These are phyloP conservation scores for Scarus forsteni DNA, from an alignment of 2,797 vertebrate genomes.

Conservation along the genomic window DNA sequence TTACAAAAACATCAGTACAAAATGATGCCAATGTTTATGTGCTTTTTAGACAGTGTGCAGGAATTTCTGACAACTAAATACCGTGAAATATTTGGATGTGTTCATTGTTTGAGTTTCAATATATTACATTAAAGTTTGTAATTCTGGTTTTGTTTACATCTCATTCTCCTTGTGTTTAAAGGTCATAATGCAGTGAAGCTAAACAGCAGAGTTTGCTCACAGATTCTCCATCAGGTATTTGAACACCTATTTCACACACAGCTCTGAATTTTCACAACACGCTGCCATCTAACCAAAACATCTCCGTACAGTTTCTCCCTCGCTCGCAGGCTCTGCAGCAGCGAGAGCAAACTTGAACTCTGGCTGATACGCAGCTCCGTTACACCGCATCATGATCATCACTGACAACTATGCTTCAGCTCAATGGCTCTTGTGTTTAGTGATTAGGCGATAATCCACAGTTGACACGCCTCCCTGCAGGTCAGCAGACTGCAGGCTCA, in stretches of 20 bases:
- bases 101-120: no score
- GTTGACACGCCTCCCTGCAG: conserved; percentile 12
- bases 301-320: conserved; percentile 31
- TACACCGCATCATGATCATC: conserved; percentile 43
- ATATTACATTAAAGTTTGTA: no score
- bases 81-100: no score
- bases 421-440: conserved; percentile 57
- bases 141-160: no score
- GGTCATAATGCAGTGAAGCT: not conserved
- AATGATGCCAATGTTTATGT: no score
- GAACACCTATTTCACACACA: conserved; percentile 62
- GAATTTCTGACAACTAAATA: no score
- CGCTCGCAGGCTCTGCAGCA: not conserved
- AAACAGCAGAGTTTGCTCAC: conserved; percentile 15
- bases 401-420: conserved; percentile 38
- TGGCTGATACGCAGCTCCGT: conserved; percentile 27
- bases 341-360: conserved; percentile 31
- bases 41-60: no score
- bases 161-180: not conserved
- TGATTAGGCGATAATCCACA: conserved; percentile 40
- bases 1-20: no score
- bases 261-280: conserved; percentile 71
- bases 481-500: conserved; percentile 36
- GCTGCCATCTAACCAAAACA: conserved; percentile 54
- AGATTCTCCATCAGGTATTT: conserved; percentile 52